These are phyloP conservation scores for Plutomurus gul DNA, from an alignment of 1,140 invertebrate species.

Conservation along the genomic window DNA sequence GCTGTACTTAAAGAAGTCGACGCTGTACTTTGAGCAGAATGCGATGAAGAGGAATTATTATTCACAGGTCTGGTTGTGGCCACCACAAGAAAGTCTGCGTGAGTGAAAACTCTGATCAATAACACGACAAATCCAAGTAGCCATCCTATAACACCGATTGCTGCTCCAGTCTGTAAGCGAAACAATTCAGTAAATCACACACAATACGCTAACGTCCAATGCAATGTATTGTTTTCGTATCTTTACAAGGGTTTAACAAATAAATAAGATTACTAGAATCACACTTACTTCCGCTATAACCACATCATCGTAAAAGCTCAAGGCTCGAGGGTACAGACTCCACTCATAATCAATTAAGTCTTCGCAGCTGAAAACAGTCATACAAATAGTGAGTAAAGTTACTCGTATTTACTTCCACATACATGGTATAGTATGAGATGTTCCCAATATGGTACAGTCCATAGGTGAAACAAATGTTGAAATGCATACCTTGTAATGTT, in stretches of 20 bases:
- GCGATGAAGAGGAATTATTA: background rate
- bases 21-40: background rate
- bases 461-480: background rate
- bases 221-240: too few relatives aligned
- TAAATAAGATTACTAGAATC: too few relatives aligned
- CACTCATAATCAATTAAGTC: constrained; percentile 44
- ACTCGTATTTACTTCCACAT: background rate
- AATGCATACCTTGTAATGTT: constrained; percentile 43
- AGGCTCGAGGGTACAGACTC: constrained; percentile 38
- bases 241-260: too few relatives aligned
- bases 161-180: constrained; percentile 45
- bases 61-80: background rate
- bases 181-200: constrained; percentile 8
- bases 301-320: constrained; percentile 50
- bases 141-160: constrained; percentile 45
- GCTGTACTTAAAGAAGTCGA: background rate
- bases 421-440: background rate
- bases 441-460: too few relatives aligned
- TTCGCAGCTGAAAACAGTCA: constrained; percentile 41
- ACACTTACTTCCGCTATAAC: constrained; percentile 45
- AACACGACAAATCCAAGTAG: constrained; percentile 48
- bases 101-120: constrained; percentile 44
- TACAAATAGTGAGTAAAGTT: background rate
- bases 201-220: background rate
- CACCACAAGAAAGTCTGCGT: constrained; percentile 50